A percentile compares a stretch with the other conserved stretches of the same genome.
phyloP scores from a whole-genome alignment of 2,888 invertebrate species.

The Dinocampus coccinellae region DNA sequence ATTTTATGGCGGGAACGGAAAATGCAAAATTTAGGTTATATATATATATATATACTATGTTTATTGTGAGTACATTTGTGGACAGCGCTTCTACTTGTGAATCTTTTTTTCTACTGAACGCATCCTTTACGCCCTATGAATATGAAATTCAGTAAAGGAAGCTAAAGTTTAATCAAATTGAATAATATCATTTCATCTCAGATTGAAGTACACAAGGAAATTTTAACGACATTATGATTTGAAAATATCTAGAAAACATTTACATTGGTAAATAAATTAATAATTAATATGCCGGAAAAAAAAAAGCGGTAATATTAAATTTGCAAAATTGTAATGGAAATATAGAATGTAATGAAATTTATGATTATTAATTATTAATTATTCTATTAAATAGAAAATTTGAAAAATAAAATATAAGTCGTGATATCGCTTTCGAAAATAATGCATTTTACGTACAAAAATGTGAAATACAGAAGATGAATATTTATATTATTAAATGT shows the following conservation, averaged over 20 bases:
- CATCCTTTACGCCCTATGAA: too few species aligned
- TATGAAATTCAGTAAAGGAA: conserved; percentile 73
- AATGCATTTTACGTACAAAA: conserved; percentile 31
- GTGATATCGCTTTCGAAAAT: conserved; percentile 19
- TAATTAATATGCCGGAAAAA: too few species aligned
- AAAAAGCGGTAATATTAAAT: too few species aligned
- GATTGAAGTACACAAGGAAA: conserved; percentile 78
- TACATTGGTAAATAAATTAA: conserved; percentile 72
- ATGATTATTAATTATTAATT: background rate
- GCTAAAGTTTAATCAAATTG: conserved; percentile 81
- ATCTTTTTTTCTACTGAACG: too few species aligned
- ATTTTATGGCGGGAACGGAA: background rate
- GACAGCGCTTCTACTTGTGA: too few species aligned
- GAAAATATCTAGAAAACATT: conserved; percentile 77
- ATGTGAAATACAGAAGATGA: conserved; percentile 25
- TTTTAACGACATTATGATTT: conserved; percentile 79
- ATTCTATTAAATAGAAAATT: background rate
- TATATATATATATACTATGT: too few species aligned
- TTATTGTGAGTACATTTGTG: too few species aligned
- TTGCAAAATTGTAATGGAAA: too few species aligned
- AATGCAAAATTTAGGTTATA: background rate
- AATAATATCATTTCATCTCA: conserved; percentile 72
- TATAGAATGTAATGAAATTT: background rate
- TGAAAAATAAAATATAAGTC: background rate
- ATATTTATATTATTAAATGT: background rate